Percentiles rank a stretch among this genome's conserved stretches.
phyloP scores from a whole-genome alignment of 2,888 invertebrate species.

The Eurytoma adleriae region DNA sequence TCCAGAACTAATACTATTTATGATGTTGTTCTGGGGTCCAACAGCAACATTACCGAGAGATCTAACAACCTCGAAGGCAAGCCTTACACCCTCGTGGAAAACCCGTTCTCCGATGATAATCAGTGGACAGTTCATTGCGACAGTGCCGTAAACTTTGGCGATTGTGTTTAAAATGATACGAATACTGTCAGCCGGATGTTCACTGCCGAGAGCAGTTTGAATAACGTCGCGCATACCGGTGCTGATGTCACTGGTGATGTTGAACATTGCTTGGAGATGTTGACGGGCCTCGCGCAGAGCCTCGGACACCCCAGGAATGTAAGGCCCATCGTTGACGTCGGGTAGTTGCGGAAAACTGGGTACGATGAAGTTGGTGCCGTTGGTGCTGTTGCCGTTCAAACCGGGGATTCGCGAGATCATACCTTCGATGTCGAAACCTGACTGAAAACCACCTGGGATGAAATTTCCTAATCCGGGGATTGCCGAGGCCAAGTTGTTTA shows the following conservation, averaged over 20 bases:
- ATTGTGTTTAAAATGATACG: conserved; percentile 57
- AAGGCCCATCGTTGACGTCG: conserved; percentile 5
- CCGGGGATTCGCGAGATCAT: conserved; percentile 11
- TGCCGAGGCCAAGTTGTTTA: neutral
- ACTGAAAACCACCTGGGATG: too few relatives aligned
- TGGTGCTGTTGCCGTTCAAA: neutral
- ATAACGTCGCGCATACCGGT: conserved; percentile 59
- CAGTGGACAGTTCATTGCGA: conserved; percentile 60
- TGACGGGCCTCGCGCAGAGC: conserved; percentile 57
- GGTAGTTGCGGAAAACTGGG: neutral
- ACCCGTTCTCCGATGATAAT: conserved; percentile 58
- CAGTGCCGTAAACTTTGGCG: conserved; percentile 56
- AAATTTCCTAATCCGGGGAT: neutral
- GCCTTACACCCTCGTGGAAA: conserved; percentile 59
- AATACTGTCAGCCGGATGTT: conserved; percentile 57
- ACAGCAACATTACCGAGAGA: conserved; percentile 57
- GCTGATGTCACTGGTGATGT: conserved; percentile 54
- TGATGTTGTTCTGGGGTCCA: conserved; percentile 34
- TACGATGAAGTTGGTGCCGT: neutral
- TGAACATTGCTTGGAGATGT: conserved; percentile 55
- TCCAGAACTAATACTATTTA: too few relatives aligned
- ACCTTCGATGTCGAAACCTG: neutral
- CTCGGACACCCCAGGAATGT: conserved; percentile 51
- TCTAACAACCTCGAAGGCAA: conserved; percentile 57
- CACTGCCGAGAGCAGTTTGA: conserved; percentile 54